These are phyloP conservation scores for Mugil cephalus DNA, from an alignment of 2,113 vertebrate genomes.

Conservation along the genomic window DNA sequence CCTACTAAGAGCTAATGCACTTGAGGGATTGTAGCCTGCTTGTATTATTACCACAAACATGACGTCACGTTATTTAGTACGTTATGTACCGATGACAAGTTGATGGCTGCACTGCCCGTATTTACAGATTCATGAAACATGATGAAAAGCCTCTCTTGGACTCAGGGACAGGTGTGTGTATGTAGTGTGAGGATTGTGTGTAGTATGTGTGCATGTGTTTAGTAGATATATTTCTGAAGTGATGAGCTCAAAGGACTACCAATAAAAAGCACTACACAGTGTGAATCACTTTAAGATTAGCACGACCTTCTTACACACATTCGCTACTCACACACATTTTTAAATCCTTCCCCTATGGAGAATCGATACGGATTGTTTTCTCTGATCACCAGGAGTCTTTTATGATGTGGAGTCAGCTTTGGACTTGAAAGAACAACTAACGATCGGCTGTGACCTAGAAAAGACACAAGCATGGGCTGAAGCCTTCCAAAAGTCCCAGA, in stretches of 20 bases:
- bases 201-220: slow-evolving; percentile 19
- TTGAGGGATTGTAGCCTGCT: too few relatives aligned
- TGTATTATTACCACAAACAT: too few relatives aligned
- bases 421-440: slow-evolving; percentile 8
- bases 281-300: slow-evolving; percentile 46
- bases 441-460: slow-evolving; percentile 48
- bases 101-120: slow-evolving; percentile 30
- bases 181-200: slow-evolving; percentile 21
- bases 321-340: not conserved
- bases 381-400: slow-evolving; percentile 2
- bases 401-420: not conserved
- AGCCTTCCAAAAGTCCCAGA: slow-evolving; percentile 23
- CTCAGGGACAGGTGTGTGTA: slow-evolving; percentile 44
- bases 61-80: slow-evolving; percentile 5
- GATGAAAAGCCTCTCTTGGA: slow-evolving; percentile 25
- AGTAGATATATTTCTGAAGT: slow-evolving; percentile 26
- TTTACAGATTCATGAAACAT: slow-evolving; percentile 53
- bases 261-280: slow-evolving; percentile 44
- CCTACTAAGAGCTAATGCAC: not conserved
- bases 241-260: slow-evolving; percentile 40
- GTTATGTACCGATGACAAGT: slow-evolving; percentile 22
- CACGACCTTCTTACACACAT: slow-evolving; percentile 12
- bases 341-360: not conserved
- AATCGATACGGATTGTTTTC: slow-evolving; percentile 10
- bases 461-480: slow-evolving; percentile 26